A percentile compares a stretch with the other conserved stretches of the same genome.
These are phyloP conservation scores for Halichoeres trimaculatus DNA, from an alignment of 2,113 vertebrate genomes.

Conservation along the genomic window DNA sequence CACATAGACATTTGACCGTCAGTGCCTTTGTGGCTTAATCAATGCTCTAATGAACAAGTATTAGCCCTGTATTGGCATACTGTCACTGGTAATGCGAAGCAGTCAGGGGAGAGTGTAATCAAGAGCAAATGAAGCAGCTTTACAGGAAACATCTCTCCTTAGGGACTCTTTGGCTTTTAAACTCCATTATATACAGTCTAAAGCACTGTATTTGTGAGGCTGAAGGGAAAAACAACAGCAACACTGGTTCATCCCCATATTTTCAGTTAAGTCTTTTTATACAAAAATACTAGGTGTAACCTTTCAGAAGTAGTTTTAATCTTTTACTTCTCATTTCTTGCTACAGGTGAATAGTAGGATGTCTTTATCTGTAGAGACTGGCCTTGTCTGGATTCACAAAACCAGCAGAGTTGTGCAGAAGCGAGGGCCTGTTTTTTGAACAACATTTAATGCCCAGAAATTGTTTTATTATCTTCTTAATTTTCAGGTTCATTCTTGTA, in stretches of 20 bases:
- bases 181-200: conserved; percentile 38
- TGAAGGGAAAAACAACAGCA: conserved; percentile 10
- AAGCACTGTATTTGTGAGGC: conserved; percentile 19
- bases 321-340: no score
- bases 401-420: no score
- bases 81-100: conserved; percentile 70
- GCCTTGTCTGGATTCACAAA: no score
- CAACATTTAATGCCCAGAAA: no score
- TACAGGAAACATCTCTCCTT: conserved; percentile 62
- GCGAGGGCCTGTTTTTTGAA: no score
- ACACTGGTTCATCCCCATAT: background rate
- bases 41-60: conserved; percentile 73
- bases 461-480: background rate
- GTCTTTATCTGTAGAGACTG: no score
- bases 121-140: conserved; percentile 63
- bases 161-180: conserved; percentile 58
- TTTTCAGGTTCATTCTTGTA: background rate
- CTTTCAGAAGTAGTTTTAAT: no score
- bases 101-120: conserved; percentile 58
- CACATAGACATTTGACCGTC: conserved; percentile 47
- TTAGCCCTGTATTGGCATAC: conserved; percentile 71
- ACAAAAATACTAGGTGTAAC: no score
- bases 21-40: conserved; percentile 65
- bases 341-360: no score
- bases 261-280: background rate